Evolutionary conservation across 2,797 vertebrate genomes (phyloP), one percentile per base, ranked within the genome.

Genomic region (Epinephelus malabaricus): DNA sequence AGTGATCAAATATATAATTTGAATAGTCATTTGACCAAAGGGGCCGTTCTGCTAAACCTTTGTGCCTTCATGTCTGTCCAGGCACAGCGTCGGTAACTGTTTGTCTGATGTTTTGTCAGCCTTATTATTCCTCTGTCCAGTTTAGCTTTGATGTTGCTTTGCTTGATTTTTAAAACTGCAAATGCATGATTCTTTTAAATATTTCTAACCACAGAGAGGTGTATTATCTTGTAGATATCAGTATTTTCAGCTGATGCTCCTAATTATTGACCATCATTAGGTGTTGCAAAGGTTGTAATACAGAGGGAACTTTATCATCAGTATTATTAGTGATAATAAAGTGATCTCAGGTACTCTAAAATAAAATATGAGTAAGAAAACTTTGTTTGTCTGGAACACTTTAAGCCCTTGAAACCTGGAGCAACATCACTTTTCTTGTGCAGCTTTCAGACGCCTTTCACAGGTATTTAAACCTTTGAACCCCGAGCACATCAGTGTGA

Each of bases 221-320:
- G 15, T n/a, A 6, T 12, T 6, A 34, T 47, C 2, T 23, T 4
- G 14, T 11, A 19, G 25, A 25, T 47, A 12, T 15, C 2, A 6
- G 5, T 55, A 47, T 23, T 38, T 34, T 64, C 9, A 47, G 27
- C 25, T 59, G 9, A 43, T 38, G 45, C 43, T 47, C 45, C n/a
- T 38, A 6, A 47, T 47, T 46, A 55, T 40, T 30, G 59, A 73
- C 9, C 23, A 54, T 8, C 19, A 8, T 6, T 34, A 58, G 21
- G 12, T 56, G 51, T 65, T 56, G 71, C 60, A 73, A 40, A 21
- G 8, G 11, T 69, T 69, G 21, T 10, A 14, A 56, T 5, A 6
- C 55, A 27, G 21, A 21, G 21, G n/a, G 40, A 69, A n/a, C 11
- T 71, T 76, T 14, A 13, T 40, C 43, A 60, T 54, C 38, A 11